Conservation (phyloP, 2,113 vertebrate genomes). For the Vanacampus margaritifer region DNA sequence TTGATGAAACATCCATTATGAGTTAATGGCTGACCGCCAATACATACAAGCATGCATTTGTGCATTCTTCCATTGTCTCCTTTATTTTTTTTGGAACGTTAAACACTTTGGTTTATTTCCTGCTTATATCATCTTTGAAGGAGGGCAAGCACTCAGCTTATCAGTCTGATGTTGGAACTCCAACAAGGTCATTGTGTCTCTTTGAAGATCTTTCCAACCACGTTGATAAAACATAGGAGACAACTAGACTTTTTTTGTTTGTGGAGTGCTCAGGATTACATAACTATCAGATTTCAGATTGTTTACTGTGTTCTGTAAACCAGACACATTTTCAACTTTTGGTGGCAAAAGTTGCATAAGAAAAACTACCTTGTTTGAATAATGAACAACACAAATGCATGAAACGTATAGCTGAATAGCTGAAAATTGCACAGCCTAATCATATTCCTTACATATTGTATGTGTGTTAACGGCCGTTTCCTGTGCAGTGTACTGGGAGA, state of each 20-base stretch:
- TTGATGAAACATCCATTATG: slow-evolving; percentile 9
- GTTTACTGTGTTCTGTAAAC: no score
- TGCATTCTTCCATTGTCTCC: slow-evolving; percentile 51
- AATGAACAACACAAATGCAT: no score
- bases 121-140: slow-evolving; percentile 20
- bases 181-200: background rate
- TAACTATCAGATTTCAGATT: background rate
- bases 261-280: background rate
- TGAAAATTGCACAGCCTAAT: no score
- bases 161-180: slow-evolving; percentile 25
- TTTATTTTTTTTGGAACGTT: slow-evolving; percentile 43
- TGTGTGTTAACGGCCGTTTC: slow-evolving; percentile 13
- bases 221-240: background rate
- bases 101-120: slow-evolving; percentile 35
- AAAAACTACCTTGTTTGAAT: no score
- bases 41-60: slow-evolving; percentile 32
- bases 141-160: slow-evolving; percentile 28
- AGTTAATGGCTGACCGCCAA: slow-evolving; percentile 31
- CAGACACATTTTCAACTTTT: no score
- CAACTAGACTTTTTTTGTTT: background rate
- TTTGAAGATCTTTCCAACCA: slow-evolving; percentile 26
- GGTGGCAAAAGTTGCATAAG: no score
- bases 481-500: slow-evolving; percentile 12
- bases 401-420: no score
- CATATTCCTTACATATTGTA: no score